These are phyloP conservation scores for Lamellibrachia columna DNA, from an alignment of 2,888 invertebrate species.

Conservation along the genomic window DNA sequence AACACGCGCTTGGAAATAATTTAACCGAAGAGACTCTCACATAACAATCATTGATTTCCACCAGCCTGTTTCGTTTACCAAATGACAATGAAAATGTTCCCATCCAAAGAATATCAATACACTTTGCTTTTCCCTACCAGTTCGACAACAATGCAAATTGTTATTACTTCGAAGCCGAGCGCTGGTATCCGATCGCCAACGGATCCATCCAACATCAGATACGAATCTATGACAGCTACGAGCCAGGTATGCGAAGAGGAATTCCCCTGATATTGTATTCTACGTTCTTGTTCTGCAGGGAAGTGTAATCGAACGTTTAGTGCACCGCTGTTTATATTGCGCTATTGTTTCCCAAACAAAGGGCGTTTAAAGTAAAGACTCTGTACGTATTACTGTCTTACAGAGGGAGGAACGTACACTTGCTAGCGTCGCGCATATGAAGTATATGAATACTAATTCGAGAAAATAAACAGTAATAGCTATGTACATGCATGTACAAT, in stretches of 20 bases:
- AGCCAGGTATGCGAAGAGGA: slow-evolving; percentile 25
- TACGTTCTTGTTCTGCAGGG: background rate
- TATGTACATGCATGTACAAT: no score
- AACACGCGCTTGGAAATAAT: background rate
- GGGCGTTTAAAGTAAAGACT: no score
- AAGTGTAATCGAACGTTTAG: no score
- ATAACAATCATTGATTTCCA: background rate
- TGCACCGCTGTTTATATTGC: no score
- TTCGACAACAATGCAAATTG: slow-evolving; percentile 19
- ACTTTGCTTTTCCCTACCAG: background rate
- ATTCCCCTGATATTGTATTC: background rate
- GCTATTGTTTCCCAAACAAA: no score
- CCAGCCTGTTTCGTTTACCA: background rate
- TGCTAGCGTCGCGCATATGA: no score
- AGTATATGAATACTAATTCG: no score
- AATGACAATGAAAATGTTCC: background rate
- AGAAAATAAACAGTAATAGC: no score
- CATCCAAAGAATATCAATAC: background rate
- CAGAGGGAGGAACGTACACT: no score
- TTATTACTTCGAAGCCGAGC: slow-evolving; percentile 31
- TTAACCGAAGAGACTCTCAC: background rate
- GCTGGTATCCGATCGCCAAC: slow-evolving; percentile 39
- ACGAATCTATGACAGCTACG: slow-evolving; percentile 28
- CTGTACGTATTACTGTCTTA: no score
- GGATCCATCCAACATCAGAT: slow-evolving; percentile 34